Conservation (phyloP, 2,888 invertebrate species). For the Sarcophaga caerulescens region DNA sequence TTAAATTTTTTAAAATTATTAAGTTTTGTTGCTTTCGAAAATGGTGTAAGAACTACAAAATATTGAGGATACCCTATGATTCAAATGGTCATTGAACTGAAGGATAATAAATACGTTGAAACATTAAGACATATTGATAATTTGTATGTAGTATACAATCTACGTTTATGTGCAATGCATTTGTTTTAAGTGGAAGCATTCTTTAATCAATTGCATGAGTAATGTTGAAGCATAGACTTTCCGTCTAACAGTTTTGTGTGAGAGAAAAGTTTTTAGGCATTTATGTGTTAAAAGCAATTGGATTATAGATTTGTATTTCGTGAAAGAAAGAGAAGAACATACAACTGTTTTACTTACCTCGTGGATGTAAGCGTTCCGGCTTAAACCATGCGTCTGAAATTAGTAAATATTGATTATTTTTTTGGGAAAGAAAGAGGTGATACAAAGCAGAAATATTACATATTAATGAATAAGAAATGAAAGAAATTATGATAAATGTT, state of each 20-base stretch:
- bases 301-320: constrained; percentile 9
- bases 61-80: not conserved
- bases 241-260: not conserved
- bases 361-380: constrained; percentile 94
- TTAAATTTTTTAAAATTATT: too few relatives aligned
- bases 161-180: constrained; percentile 11
- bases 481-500: constrained; percentile 17
- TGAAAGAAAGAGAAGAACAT: constrained; percentile 22
- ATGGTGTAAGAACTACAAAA: constrained; percentile 14
- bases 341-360: constrained; percentile 86
- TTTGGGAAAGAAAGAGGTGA: constrained; percentile 55
- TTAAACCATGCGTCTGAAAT: constrained; percentile 96
- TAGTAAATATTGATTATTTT: constrained; percentile 78
- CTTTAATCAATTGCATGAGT: constrained; percentile 2
- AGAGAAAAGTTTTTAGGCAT: not conserved
- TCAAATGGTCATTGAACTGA: constrained; percentile 67
- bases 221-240: constrained; percentile 18
- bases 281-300: constrained; percentile 11
- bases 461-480: constrained; percentile 24
- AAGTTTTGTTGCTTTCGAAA: not conserved
- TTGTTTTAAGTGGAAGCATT: constrained; percentile 22
- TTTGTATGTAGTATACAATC: not conserved
- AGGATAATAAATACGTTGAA: constrained; percentile 40
- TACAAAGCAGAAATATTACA: constrained; percentile 34
- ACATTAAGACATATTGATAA: constrained; percentile 35